Evolutionary conservation across 2,113 vertebrate species (phyloP), one percentile per base, ranked within the genome.

Genomic region (Oncorhynchus mykiss): DNA sequence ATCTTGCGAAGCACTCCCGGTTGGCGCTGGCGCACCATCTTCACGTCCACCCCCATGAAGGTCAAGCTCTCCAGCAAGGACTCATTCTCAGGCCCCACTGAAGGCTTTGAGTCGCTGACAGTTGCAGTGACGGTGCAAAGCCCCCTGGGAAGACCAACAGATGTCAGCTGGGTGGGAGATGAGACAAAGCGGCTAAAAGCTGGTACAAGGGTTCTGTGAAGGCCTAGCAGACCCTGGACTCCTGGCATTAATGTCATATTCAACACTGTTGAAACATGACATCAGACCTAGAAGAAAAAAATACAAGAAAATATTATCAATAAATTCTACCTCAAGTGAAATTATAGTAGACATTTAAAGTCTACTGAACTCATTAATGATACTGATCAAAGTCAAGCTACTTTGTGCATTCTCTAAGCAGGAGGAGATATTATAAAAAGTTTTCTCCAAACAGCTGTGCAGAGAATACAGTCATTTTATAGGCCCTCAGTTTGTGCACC

Each of bases 21-120:
- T 31, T 92, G 91, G 1, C 95, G 82, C 57, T 80, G 71, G 25
- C 83, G 92, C 0, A 89, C 92, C 92, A 79, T 91, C 65, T 73
- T 85, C 67, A 94, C n/a, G 73, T 95, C 91, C 45, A 95, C 94
- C n/a, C 93, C 94, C 84, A 94, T 70, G 0, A 72, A 70, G n/a
- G 87, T 67, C 27, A 96, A 73, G 69, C 85, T 94, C 49, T 90
- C 86, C 68, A 96, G 34, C 54, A 96, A 75, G 20, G 85, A 86
- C 48, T 81, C 22, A 60, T 96, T 94, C 67, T 94, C 85, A 5
- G 73, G 16, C 6, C 73, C 76, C 9, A 2, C 8, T 0, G 9
- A 14, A 0, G 2, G 39, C 39, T 71, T 74, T 4, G 64, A 11
- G 3, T 76, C 75, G 64, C 12, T 13, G 22, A 1, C 18, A 9